Conservation (phyloP, 2,888 invertebrate genomes). For the Zygothrica quintamaculata region DNA sequence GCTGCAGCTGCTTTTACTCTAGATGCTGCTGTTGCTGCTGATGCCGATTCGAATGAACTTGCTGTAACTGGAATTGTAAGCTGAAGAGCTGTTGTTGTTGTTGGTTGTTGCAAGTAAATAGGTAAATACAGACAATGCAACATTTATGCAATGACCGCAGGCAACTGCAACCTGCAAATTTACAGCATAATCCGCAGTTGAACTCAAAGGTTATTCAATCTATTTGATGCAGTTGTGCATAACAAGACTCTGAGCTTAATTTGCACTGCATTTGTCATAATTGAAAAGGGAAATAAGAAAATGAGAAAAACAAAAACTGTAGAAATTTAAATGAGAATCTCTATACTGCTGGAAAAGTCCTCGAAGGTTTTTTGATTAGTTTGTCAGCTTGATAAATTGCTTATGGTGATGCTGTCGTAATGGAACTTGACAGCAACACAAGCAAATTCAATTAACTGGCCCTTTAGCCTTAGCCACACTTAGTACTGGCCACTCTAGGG, state of each 20-base stretch:
- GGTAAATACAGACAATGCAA: constrained; percentile 67
- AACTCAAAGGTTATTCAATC: constrained; percentile 61
- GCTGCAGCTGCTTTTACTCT: too few relatives aligned
- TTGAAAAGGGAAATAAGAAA: constrained; percentile 52
- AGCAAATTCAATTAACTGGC: constrained; percentile 60
- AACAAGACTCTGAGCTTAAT: constrained; percentile 41
- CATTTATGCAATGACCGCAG: constrained; percentile 44
- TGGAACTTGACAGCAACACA: constrained; percentile 44
- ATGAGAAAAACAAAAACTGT: too few relatives aligned
- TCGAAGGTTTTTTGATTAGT: constrained; percentile 63
- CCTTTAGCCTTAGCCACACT: not conserved
- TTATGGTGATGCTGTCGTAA: constrained; percentile 50
- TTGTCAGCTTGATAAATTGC: constrained; percentile 66
- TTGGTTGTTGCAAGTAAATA: constrained; percentile 55
- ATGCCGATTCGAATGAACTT: too few relatives aligned
- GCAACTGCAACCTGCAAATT: constrained; percentile 9
- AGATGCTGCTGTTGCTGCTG: constrained; percentile 4
- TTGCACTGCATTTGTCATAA: constrained; percentile 60
- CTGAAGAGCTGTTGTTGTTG: constrained; percentile 2
- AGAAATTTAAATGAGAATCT: too few relatives aligned
- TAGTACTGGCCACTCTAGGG: constrained; percentile 32
- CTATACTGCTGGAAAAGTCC: constrained; percentile 6
- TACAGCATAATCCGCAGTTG: not conserved
- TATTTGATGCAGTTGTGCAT: constrained; percentile 61
- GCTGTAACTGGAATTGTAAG: too few relatives aligned